These are phyloP conservation scores for Megathymus violae DNA, from an alignment of 1,140 invertebrate species.

Conservation along the genomic window DNA sequence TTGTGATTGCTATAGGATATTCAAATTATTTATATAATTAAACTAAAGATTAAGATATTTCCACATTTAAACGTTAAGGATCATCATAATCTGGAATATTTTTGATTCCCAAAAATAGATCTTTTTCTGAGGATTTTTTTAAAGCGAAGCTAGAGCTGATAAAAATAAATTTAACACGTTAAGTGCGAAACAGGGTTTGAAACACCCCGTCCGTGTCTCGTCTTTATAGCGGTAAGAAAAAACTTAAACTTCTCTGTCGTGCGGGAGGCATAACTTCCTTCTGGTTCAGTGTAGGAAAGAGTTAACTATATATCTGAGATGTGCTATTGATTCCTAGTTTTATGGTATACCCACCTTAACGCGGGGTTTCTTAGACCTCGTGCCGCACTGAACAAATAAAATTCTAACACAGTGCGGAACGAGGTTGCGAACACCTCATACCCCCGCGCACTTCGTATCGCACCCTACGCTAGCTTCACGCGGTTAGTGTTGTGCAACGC, in stretches of 20 bases:
- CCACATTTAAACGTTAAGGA: no score
- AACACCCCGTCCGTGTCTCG: slow-evolving; percentile 12
- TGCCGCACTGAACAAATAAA: slow-evolving; percentile 27
- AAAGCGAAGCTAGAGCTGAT: no score
- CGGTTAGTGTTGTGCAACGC: no score
- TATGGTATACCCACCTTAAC: slow-evolving; percentile 17
- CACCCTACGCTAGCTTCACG: slow-evolving; percentile 34
- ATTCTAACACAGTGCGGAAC: slow-evolving; percentile 25
- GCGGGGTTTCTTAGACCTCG: not conserved
- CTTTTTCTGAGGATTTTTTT: no score
- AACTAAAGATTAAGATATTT: no score
- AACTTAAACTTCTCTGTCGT: slow-evolving; percentile 27
- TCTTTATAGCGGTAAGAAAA: slow-evolving; percentile 17
- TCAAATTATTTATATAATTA: no score
- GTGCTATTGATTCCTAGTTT: slow-evolving; percentile 18
- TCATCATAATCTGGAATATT: no score
- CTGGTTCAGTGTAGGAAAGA: slow-evolving; percentile 21
- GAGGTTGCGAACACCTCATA: slow-evolving; percentile 39
- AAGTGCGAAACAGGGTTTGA: slow-evolving; percentile 10
- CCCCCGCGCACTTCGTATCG: slow-evolving; percentile 38
- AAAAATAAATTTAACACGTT: slow-evolving; percentile 21
- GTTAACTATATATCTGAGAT: slow-evolving; percentile 17
- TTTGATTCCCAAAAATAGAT: no score
- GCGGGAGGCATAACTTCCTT: slow-evolving; percentile 26
- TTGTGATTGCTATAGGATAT: no score